Percentiles rank a stretch among this genome's conserved stretches.
phyloP scores from a whole-genome alignment of 2,797 vertebrate genomes.

The Oceanodroma leucorhoa region DNA sequence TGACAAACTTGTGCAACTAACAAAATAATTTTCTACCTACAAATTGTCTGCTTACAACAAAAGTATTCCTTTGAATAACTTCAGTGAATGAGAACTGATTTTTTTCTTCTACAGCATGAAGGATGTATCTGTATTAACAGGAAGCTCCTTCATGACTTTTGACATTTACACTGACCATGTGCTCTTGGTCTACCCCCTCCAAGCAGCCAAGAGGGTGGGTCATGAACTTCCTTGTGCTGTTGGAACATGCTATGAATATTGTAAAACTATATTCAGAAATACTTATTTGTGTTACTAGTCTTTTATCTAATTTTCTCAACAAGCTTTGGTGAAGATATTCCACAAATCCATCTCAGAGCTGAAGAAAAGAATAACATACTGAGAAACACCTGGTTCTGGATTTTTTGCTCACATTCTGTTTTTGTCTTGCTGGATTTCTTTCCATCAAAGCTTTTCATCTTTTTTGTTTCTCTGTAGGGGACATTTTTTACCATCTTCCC shows the following conservation, averaged over 20 bases:
- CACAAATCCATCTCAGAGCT: not conserved
- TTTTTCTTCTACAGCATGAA: not conserved
- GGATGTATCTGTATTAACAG: rapidly evolving
- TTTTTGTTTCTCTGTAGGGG: not conserved
- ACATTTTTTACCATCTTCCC: not conserved
- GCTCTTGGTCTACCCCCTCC: not conserved
- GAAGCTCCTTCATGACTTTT: not conserved
- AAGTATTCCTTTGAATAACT: not conserved
- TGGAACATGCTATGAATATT: not conserved
- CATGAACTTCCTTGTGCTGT: not conserved
- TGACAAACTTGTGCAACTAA: not conserved
- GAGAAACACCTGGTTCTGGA: not conserved
- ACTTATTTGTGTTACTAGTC: not conserved
- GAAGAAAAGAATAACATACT: not conserved
- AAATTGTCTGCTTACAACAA: not conserved
- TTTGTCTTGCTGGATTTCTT: not conserved
- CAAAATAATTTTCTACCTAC: not conserved
- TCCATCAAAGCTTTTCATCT: not conserved
- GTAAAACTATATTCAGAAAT: not conserved
- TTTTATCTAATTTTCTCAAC: not conserved
- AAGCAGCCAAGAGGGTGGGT: not conserved
- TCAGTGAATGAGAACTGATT: not conserved
- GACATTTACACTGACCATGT: not conserved
- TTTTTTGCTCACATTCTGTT: not conserved
- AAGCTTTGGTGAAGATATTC: not conserved